phyloP scores from a whole-genome alignment of 2,888 invertebrate genomes.

The Amiota communis region DNA sequence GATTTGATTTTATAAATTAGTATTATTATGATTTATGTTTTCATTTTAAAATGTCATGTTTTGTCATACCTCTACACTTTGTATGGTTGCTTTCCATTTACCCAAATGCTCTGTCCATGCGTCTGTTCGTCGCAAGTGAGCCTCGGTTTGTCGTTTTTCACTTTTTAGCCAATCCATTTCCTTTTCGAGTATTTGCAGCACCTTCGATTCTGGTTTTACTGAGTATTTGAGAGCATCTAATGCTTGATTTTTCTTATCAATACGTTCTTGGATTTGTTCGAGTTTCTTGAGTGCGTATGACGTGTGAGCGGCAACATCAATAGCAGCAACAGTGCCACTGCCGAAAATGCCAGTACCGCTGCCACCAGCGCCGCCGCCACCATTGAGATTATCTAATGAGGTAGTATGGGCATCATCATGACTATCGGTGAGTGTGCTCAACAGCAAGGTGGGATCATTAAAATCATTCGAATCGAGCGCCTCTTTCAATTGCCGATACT shows the following conservation, averaged over 20 bases:
- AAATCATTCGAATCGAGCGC: conserved; percentile 71
- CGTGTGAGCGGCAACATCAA: conserved; percentile 87
- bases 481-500: conserved; percentile 79
- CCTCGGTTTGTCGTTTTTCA: conserved; percentile 86
- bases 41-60: neutral
- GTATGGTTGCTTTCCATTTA: conserved; percentile 88
- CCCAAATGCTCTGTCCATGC: conserved; percentile 93
- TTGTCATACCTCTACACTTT: conserved; percentile 81
- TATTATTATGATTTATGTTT: neutral
- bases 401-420: conserved; percentile 62
- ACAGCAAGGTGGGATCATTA: conserved; percentile 71
- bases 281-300: conserved; percentile 87
- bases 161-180: conserved; percentile 88
- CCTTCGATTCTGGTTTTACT: conserved; percentile 87
- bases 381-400: conserved; percentile 54
- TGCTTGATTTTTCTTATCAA: conserved; percentile 88
- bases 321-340: conserved; percentile 48
- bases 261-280: conserved; percentile 86
- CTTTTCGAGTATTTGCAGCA: conserved; percentile 83
- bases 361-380: conserved; percentile 38
- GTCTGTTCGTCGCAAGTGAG: conserved; percentile 88
- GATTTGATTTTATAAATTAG: neutral
- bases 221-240: conserved; percentile 87
- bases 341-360: conserved; percentile 43
- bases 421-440: conserved; percentile 59